Conservation (phyloP, 2,888 invertebrate genomes). For the Cephus nigrinus region DNA sequence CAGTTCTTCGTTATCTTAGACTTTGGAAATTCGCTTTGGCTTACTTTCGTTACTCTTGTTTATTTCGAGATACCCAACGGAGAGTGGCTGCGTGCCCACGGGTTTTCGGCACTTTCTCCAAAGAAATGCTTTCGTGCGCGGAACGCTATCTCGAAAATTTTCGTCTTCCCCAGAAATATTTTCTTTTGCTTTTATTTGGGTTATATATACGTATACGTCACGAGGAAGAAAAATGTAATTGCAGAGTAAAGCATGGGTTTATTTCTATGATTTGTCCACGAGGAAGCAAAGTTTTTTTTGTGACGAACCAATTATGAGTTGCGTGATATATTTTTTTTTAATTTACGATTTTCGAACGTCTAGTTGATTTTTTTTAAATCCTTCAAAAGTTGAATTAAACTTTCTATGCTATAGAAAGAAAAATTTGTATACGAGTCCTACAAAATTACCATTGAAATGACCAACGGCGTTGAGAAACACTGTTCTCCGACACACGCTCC, state of each 20-base stretch:
- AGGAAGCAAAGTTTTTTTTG: not conserved
- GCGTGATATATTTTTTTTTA: not conserved
- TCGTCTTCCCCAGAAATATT: not conserved
- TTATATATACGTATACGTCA: too few species aligned
- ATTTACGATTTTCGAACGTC: not conserved
- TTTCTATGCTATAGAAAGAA: not conserved
- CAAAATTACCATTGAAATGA: not conserved
- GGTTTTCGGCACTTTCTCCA: not conserved
- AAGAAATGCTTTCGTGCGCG: not conserved
- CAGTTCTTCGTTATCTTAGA: not conserved
- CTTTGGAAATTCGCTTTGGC: not conserved
- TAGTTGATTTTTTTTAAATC: not conserved
- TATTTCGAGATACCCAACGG: not conserved
- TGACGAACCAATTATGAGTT: not conserved
- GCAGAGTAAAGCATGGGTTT: too few species aligned
- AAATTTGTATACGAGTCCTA: not conserved
- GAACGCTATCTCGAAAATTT: not conserved
- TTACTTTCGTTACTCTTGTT: not conserved
- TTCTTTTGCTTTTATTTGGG: not conserved
- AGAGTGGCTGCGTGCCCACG: not conserved
- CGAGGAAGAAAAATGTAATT: too few species aligned
- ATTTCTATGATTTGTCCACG: too few species aligned
- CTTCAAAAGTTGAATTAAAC: not conserved
- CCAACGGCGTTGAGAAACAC: conserved; percentile 22
- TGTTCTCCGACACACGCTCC: conserved; percentile 12